Conservation (phyloP, 2,797 vertebrate species). For the Balearica regulorum region DNA sequence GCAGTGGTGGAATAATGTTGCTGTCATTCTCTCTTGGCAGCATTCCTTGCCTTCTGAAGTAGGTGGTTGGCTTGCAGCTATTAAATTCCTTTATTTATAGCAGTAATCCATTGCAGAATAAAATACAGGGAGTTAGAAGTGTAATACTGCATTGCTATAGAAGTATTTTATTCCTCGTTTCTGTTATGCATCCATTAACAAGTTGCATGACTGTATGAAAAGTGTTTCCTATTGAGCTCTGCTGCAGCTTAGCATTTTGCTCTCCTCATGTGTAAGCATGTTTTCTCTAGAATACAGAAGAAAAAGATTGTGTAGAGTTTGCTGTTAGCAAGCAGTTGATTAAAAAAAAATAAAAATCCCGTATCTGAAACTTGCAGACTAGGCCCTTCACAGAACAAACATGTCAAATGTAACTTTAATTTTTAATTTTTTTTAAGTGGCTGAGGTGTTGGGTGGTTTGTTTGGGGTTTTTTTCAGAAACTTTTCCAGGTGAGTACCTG, state of each 20-base stretch:
- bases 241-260: not conserved
- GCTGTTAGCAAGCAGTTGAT: not conserved
- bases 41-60: not conserved
- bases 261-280: not conserved
- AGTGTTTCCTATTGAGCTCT: not conserved
- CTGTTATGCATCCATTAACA: not conserved
- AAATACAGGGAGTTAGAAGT: not conserved
- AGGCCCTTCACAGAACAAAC: not conserved
- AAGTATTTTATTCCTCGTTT: not conserved
- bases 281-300: not conserved
- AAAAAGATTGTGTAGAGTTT: not conserved
- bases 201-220: not conserved
- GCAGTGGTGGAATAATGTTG: not conserved
- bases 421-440: not conserved
- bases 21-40: not conserved
- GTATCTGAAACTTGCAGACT: not conserved
- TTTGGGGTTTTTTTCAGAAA: not conserved
- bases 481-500: not conserved
- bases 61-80: conserved; percentile 25
- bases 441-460: not conserved
- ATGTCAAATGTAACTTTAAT: not conserved
- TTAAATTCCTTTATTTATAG: conserved; percentile 28
- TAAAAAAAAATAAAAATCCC: not conserved
- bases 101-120: not conserved
- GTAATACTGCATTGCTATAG: not conserved